phyloP scores from a whole-genome alignment of 2,113 vertebrate species.

The Misgurnus anguillicaudatus region DNA sequence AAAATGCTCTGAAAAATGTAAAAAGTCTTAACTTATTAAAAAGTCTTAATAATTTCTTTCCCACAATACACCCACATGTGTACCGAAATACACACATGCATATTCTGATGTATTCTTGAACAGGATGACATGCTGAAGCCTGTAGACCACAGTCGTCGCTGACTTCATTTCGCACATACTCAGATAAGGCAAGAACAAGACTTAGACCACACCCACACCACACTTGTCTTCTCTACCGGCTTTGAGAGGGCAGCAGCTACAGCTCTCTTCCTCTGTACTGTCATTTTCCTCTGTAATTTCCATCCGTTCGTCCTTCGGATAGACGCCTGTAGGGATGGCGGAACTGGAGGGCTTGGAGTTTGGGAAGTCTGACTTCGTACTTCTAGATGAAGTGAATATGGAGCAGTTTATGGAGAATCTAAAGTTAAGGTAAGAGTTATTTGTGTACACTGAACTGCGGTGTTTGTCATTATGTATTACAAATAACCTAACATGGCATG shows the following conservation, averaged over 20 bases:
- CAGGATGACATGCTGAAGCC: slow-evolving; percentile 68
- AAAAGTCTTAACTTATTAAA: slow-evolving; percentile 37
- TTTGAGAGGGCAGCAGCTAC: slow-evolving; percentile 41
- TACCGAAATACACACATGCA: slow-evolving; percentile 28
- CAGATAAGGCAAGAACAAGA: slow-evolving; percentile 45
- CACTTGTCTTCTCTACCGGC: slow-evolving; percentile 53
- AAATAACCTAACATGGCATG: background rate
- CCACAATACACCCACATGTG: slow-evolving; percentile 32
- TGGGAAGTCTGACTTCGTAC: slow-evolving; percentile 90
- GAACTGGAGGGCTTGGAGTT: slow-evolving; percentile 85
- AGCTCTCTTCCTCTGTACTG: slow-evolving; percentile 60
- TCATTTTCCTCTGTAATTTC: slow-evolving; percentile 30
- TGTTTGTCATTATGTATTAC: background rate
- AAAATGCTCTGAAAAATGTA: too few relatives aligned
- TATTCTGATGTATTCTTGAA: slow-evolving; percentile 49
- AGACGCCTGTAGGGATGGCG: slow-evolving; percentile 73
- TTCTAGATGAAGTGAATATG: slow-evolving; percentile 90
- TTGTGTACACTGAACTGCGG: background rate
- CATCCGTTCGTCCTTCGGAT: slow-evolving; percentile 17
- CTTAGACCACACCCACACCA: slow-evolving; percentile 65
- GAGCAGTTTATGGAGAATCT: slow-evolving; percentile 91
- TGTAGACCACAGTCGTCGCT: slow-evolving; percentile 62
- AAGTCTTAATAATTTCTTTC: slow-evolving; percentile 56
- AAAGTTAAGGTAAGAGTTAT: slow-evolving; percentile 80
- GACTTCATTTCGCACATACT: slow-evolving; percentile 53